phyloP scores from a whole-genome alignment of 2,113 vertebrate species.

The Rhea pennata region DNA sequence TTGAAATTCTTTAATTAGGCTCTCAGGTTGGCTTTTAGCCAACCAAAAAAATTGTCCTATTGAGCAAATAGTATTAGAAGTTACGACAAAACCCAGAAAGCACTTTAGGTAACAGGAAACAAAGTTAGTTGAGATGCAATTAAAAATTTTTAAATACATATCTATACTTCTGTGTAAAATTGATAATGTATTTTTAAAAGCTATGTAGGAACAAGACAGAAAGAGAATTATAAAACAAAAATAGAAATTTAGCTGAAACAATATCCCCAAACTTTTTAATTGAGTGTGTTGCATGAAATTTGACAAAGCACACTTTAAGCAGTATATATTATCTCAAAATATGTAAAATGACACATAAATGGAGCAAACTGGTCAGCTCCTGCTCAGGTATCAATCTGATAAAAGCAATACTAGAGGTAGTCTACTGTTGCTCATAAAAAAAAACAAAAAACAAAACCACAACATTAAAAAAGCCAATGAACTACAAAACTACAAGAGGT shows the following conservation, averaged over 20 bases:
- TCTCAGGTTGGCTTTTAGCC: not conserved
- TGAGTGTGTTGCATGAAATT: not conserved
- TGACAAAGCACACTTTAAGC: not conserved
- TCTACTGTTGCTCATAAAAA: too few species aligned
- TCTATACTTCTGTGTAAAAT: not conserved
- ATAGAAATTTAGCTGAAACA: not conserved
- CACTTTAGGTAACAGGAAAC: not conserved
- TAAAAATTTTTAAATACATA: not conserved
- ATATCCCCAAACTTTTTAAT: not conserved
- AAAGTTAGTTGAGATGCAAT: not conserved
- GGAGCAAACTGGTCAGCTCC: not conserved
- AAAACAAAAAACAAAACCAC: too few species aligned
- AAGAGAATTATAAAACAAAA: not conserved
- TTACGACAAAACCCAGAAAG: not conserved
- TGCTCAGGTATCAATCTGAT: not conserved
- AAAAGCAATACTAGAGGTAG: not conserved
- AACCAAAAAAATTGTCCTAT: not conserved
- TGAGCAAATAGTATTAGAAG: not conserved
- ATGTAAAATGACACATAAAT: not conserved
- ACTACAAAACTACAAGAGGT: not conserved
- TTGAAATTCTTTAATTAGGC: not conserved
- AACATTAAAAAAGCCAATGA: not conserved
- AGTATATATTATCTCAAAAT: not conserved
- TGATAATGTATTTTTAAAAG: not conserved
- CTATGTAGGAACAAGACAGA: not conserved